These are phyloP conservation scores for Cylloceria caligata DNA, from an alignment of 2,888 invertebrate genomes.

Conservation along the genomic window DNA sequence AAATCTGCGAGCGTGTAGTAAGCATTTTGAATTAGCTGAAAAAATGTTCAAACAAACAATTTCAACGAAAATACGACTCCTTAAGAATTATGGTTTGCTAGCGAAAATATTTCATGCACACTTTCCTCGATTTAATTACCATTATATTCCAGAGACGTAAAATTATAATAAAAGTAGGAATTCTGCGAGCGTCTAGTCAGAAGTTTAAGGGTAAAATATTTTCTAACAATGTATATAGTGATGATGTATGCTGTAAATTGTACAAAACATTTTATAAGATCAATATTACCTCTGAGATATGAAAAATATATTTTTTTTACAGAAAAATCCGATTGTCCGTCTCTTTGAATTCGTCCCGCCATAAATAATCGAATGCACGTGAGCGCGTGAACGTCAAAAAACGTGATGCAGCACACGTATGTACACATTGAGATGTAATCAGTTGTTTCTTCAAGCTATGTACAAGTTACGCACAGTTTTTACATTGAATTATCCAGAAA, in stretches of 20 bases:
- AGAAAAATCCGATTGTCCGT: constrained; percentile 5
- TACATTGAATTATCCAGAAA: neutral
- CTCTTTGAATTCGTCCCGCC: constrained; percentile 14
- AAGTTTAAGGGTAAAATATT: too few relatives aligned
- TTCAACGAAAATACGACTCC: too few relatives aligned
- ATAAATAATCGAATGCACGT: constrained; percentile 4
- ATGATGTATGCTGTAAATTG: neutral
- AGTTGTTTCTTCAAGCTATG: constrained; percentile 3
- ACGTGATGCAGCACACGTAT: constrained; percentile 21
- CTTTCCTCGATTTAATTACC: too few relatives aligned
- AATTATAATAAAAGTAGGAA: too few relatives aligned
- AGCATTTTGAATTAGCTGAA: too few relatives aligned
- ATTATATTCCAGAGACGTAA: too few relatives aligned
- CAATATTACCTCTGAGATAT: neutral
- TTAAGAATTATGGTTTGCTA: too few relatives aligned
- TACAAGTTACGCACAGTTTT: constrained; percentile 10
- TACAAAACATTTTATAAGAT: constrained; percentile 3
- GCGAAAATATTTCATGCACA: too few relatives aligned
- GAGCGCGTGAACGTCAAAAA: constrained; percentile 10
- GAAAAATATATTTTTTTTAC: constrained; percentile 1
- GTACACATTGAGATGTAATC: constrained; percentile 6
- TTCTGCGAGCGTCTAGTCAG: too few relatives aligned
- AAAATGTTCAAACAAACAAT: too few relatives aligned
- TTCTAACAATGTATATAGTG: neutral
- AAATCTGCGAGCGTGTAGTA: too few relatives aligned